Percentiles rank a stretch among this genome's conserved stretches.
Evolutionary conservation across 2,888 invertebrate species (phyloP).

Genomic region (Chalcis sispes): DNA sequence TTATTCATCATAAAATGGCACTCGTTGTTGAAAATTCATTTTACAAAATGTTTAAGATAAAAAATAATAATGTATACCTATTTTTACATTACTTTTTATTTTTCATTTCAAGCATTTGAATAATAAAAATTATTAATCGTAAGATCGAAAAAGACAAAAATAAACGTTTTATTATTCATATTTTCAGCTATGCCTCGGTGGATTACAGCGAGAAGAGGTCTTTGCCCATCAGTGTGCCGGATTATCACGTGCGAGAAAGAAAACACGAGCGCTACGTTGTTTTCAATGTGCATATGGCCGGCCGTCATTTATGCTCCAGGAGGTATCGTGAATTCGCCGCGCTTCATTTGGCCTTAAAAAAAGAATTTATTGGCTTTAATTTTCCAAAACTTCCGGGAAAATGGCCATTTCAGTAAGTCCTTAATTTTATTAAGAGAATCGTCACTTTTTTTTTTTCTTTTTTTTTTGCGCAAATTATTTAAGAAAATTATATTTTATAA

Average conservation of each 20-base stretch:
- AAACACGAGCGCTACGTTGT: slow-evolving; percentile 94
- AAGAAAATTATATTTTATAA: too few relatives aligned
- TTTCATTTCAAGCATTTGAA: not conserved
- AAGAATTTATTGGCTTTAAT: slow-evolving; percentile 95
- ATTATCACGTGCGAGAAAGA: slow-evolving; percentile 93
- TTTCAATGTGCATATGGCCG: slow-evolving; percentile 99
- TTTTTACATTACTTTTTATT: too few relatives aligned
- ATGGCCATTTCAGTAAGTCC: slow-evolving; percentile 91
- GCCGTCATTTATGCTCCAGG: slow-evolving; percentile 96
- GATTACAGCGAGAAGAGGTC: slow-evolving; percentile 97
- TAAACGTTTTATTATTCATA: not conserved
- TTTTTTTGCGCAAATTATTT: not conserved
- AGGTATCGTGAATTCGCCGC: slow-evolving; percentile 97
- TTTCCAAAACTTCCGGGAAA: slow-evolving; percentile 99
- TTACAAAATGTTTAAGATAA: too few relatives aligned
- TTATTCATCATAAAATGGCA: too few relatives aligned
- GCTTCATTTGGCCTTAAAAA: slow-evolving; percentile 90
- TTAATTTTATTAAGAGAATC: not conserved
- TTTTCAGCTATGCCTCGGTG: slow-evolving; percentile 84
- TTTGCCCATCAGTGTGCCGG: slow-evolving; percentile 92
- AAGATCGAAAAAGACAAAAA: not conserved
- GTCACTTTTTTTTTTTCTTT: not conserved
- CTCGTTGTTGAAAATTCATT: too few relatives aligned
- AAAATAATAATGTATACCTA: too few relatives aligned
- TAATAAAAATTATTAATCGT: not conserved